Base-by-base conservation (phyloP, 2,888 invertebrate genomes). In the Nymphalis polychloros region DNA sequence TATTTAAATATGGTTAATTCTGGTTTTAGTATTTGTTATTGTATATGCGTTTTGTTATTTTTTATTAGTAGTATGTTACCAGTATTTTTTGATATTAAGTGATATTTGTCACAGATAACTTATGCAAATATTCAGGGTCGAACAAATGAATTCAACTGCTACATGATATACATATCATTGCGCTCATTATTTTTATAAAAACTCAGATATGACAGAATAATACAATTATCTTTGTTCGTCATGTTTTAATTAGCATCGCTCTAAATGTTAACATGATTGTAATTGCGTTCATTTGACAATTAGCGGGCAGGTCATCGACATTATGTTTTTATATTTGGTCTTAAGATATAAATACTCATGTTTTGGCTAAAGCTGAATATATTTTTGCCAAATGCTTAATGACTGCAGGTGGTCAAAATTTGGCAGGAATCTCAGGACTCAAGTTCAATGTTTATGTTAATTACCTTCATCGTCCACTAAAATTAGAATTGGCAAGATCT, bases 361-460 rank as follows among this genome's bases (percentile, higher is more conserved):
- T 59, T 63, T 73, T 75, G 75, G 73, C 73, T 53, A 88, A 86
- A 87, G 87, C 87, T 86, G 86, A 88, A 87, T 85, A 85, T 83
- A 83, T 77, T 67, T 63, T 57, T 72, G 72, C 65, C 68, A 72
- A 72, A 63, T 68, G 61, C 55, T 63, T 67, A 57, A 52, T 35
- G 47, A 19, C 52, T 52, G 52, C 57, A 65, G 67, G 70, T 62
- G 60, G 62, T 16, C 46, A 31, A 13, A 35, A 65, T 74, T 69
- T 74, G 74, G 74, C 73, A 73, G 64, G 48, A 59, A 63, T 47
- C 27, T 53, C n/a, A n/a, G 57, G 49, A 60, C 62, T 64, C 89
- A 90, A 90, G 89, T 89, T 90, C 89, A 90, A 88, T 88, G 88
- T 82, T 86, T 81, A 76, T 67, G 78, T 79, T 86, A 86, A 86